Base-by-base conservation (phyloP, 2,113 vertebrate genomes). In the Eulemur macaco region DNA sequence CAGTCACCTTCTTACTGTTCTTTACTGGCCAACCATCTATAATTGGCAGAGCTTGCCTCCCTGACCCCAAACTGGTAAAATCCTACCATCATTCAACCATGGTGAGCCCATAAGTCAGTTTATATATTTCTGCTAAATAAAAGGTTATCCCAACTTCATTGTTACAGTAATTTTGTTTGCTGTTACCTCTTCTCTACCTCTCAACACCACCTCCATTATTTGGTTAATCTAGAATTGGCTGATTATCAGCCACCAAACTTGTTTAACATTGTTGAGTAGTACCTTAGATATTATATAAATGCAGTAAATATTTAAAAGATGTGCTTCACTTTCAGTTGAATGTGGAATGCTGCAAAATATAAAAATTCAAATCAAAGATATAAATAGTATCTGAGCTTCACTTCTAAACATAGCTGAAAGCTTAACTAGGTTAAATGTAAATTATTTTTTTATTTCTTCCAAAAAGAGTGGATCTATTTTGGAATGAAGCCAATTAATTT, bases 261-360 rank as follows among this genome's bases (percentile, higher is more conserved):
- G 77, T 47, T 81, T 91, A 96, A 95, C 74, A 69, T 42, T 69
- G 20, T 31, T 73, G 78, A 82, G n/a, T 58, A 80, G 27, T 50
- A 87, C 78, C 71, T 86, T 76, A 76, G 60, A n/a, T 81, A 52
- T 1, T 76, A 84, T 69, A 83, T 76, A 39, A 23, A 42, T 29
- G 17, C 29, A 87, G 17, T 58, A 73, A 82, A 42, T 92, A 74
- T 10, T 90, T 95, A 42, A 95, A 95, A 87, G 27, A 97, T 78
- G 84, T 42, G 71, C 95, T 96, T 98, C 96, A 60, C n/a, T 95
- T 96, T 81, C 76, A 52, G 20, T 69, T 76, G 29, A 89, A 69
- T 66, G 31, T 81, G n/a, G 39, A 89, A 12, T 73, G 71, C 31
- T 68, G 42, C 37, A 82, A 81, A 89, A 31, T 73, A 91, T 76